Evolutionary conservation across 2,888 invertebrate genomes (phyloP), one percentile per base, ranked within the genome.

Genomic region (Zygogramma bicolorata): DNA sequence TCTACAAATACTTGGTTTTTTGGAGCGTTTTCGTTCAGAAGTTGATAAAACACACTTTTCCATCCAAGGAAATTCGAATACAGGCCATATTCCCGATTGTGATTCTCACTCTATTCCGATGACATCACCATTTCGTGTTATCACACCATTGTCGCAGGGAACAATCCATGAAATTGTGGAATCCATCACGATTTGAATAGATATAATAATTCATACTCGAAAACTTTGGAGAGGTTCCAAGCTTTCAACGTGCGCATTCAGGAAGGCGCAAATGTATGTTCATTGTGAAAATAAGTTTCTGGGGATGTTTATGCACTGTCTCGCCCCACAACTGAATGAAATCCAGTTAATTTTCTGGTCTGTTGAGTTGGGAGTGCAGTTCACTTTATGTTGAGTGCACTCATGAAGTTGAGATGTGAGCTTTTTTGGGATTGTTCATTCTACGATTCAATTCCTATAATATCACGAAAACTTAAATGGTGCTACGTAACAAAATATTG

Each of bases 281-380:
- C 70, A 67, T 75, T 75, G 70, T 68, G 70, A 71, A 75, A 76
- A 74, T 75, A 73, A 77, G 68, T 74, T 75, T 73, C 70, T 38
- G 61, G 74, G 68, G 74, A 79, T 76, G 74, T 78, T 76, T 77
- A 78, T 75, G 77, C 73, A 74, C 76, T 75, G 79, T 68, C 75
- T 78, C 75, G 78, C 77, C 70, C 68, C 61, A 76, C 73, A 69
- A 73, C 65, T 78, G 78, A 77, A 62, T 62, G 68, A 60, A 77
- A 78, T 74, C 75, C 74, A 79, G 80, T 80, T 84, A 82, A 83
- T 84, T 84, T 84, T 83, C 80, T 81, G 81, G 79, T 82, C 77
- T 81, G 75, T 74, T 77, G 78, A 80, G 75, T 76, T 70, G 74
- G 68, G 75, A 46, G 46, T 46, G 20, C 20, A 18, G 15, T 46